These are phyloP conservation scores for Perca schrenkii DNA, from an alignment of 2,113 vertebrate genomes.

Conservation along the genomic window DNA sequence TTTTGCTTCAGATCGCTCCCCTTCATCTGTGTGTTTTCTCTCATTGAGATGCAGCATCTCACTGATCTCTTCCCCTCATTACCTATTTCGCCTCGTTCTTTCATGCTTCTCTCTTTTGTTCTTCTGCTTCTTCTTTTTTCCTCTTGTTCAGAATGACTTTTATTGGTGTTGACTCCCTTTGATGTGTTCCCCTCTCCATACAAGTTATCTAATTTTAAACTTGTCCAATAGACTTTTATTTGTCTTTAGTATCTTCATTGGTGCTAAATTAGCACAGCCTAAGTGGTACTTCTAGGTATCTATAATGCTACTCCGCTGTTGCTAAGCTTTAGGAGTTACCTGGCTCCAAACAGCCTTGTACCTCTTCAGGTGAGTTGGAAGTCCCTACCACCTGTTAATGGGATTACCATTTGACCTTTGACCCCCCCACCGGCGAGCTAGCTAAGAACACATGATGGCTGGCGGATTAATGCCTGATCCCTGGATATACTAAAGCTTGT, in stretches of 20 bases:
- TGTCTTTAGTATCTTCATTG: not conserved
- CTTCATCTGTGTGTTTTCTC: slow-evolving; percentile 49
- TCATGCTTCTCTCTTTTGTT: slow-evolving; percentile 49
- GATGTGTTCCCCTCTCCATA: slow-evolving; percentile 15
- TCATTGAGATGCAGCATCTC: slow-evolving; percentile 55
- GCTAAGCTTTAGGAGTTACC: not conserved
- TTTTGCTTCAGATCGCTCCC: slow-evolving; percentile 24
- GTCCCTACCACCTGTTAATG: slow-evolving; percentile 53
- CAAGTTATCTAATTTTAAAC: slow-evolving; percentile 3
- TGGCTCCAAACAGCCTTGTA: not conserved
- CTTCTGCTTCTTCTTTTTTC: slow-evolving; percentile 12
- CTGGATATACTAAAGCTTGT: slow-evolving; percentile 61
- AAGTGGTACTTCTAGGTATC: not conserved
- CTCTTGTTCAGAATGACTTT: slow-evolving; percentile 10
- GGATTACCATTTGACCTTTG: slow-evolving; percentile 64
- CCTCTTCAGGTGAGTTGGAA: slow-evolving; percentile 48
- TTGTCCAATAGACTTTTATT: not conserved
- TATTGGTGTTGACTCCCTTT: slow-evolving; percentile 41
- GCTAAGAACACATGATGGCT: slow-evolving; percentile 64
- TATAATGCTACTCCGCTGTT: not conserved
- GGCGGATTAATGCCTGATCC: slow-evolving; percentile 72
- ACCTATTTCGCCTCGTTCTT: slow-evolving; percentile 51
- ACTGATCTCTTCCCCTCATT: slow-evolving; percentile 56
- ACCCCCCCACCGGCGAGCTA: slow-evolving; percentile 11
- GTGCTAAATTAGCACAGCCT: not conserved